A percentile compares a stretch with the other conserved stretches of the same genome.
phyloP scores from a whole-genome alignment of 2,888 invertebrate species.

The Drosophila neonasuta region DNA sequence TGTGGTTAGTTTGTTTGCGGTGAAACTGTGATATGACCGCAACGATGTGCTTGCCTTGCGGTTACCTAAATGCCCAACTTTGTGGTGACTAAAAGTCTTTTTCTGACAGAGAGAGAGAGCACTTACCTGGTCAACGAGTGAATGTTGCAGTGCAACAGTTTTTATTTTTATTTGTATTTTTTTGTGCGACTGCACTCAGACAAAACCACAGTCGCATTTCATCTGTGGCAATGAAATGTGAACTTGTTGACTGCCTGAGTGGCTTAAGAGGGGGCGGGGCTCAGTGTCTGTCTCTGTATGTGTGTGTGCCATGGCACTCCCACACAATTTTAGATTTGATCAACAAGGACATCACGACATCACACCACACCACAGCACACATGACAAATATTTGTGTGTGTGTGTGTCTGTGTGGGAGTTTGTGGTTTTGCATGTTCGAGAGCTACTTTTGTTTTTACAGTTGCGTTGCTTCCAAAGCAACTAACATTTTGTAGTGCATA shows the following conservation, averaged over 20 bases:
- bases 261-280: not conserved
- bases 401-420: not conserved
- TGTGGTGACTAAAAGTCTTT: not conserved
- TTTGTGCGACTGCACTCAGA: conserved; percentile 29
- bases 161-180: not conserved
- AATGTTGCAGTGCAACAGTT: conserved; percentile 14
- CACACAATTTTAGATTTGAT: conserved; percentile 22
- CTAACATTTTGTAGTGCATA: conserved; percentile 41
- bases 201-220: conserved; percentile 38
- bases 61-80: conserved; percentile 8
- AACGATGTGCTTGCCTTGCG: conserved; percentile 6
- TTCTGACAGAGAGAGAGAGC: not conserved
- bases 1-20: conserved; percentile 14
- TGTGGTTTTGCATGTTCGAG: not conserved
- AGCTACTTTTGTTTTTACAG: conserved; percentile 2
- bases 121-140: conserved; percentile 2
- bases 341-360: conserved; percentile 4
- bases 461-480: not conserved
- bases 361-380: conserved; percentile 1
- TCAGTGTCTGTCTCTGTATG: too few relatives aligned
- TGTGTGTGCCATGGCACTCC: conserved; percentile 7
- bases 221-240: conserved; percentile 57
- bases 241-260: conserved; percentile 28
- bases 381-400: conserved; percentile 7
- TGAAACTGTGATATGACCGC: conserved; percentile 1